Evolutionary conservation across 2,797 vertebrate genomes (phyloP).

Genomic region (Chanos chanos): DNA sequence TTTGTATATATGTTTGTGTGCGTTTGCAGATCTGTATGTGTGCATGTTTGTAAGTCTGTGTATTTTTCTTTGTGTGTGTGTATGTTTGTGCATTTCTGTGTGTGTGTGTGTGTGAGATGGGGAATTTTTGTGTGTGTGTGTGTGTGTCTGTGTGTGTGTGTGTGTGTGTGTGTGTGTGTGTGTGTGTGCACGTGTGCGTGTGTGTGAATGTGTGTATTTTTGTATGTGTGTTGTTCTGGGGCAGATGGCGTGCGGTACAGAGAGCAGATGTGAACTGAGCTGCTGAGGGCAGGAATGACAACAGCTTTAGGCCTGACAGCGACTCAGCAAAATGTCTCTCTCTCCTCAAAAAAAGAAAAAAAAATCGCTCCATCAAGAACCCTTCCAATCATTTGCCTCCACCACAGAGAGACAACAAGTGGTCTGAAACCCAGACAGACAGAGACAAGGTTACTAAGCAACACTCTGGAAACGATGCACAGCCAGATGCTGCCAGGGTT

Average conservation of each 20-base stretch:
- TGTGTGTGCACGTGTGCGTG: constrained; percentile 38
- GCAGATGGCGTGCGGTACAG: constrained; percentile 13
- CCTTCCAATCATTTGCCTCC: constrained; percentile 1
- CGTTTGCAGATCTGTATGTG: constrained; percentile 16
- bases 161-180: constrained; percentile 22
- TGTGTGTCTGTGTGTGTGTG: constrained; percentile 42
- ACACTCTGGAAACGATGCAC: constrained; percentile 40
- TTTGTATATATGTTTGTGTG: background rate
- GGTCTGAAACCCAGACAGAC: constrained; percentile 48
- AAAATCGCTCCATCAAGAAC: background rate
- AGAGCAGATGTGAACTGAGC: constrained; percentile 16
- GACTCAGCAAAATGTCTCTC: constrained; percentile 22
- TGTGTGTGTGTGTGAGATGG: background rate
- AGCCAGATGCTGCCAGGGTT: background rate
- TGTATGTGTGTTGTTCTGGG: background rate
- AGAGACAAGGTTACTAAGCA: constrained; percentile 41
- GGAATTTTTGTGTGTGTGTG: constrained; percentile 11
- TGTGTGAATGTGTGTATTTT: constrained; percentile 24
- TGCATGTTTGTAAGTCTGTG: constrained; percentile 31
- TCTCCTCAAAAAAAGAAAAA: too few relatives aligned
- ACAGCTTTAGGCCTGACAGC: background rate
- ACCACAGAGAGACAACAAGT: constrained; percentile 55
- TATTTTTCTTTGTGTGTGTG: background rate
- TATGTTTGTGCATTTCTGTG: background rate
- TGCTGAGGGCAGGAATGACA: background rate